Conservation (phyloP, 2,113 vertebrate genomes). For the Tyto alba region DNA sequence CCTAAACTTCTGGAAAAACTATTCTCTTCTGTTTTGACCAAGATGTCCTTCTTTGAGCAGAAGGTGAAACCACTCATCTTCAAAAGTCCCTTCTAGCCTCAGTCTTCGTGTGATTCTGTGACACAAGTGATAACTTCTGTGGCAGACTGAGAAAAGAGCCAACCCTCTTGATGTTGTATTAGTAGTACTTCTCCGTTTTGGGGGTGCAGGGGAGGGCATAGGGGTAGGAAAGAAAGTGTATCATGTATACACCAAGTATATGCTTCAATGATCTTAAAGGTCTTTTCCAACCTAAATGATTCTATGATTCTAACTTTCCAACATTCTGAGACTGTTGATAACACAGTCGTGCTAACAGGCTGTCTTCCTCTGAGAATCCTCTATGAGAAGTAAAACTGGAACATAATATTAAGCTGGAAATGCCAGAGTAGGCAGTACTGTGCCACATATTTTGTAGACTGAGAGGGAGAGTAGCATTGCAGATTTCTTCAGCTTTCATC, state of each 20-base stretch:
- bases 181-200: background rate
- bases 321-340: background rate
- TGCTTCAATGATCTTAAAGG: background rate
- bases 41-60: background rate
- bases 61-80: background rate
- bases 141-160: background rate
- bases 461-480: background rate
- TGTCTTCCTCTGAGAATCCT: background rate
- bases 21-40: background rate
- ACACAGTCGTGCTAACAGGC: rapidly evolving
- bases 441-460: background rate
- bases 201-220: background rate
- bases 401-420: background rate
- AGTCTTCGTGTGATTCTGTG: background rate
- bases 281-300: background rate
- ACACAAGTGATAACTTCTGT: background rate
- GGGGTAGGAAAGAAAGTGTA: background rate
- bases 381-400: background rate
- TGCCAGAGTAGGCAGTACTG: background rate
- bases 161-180: background rate
- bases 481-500: background rate
- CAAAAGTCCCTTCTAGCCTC: background rate
- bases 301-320: background rate
- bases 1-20: background rate
- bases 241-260: background rate